These are phyloP conservation scores for Oncorhynchus kisutch DNA, from an alignment of 2,113 vertebrate genomes.

Conservation along the genomic window DNA sequence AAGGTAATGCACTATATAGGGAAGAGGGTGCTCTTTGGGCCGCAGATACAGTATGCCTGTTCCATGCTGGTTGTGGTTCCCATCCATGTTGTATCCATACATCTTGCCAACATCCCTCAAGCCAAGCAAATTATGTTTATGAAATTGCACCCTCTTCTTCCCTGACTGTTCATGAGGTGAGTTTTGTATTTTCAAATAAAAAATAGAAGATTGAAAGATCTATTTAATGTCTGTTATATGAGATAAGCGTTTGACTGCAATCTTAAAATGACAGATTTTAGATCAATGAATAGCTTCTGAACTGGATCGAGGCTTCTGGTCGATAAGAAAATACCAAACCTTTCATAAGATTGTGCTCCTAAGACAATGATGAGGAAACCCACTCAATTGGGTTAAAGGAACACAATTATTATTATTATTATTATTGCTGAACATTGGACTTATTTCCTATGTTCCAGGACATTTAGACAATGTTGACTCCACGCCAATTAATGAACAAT, in stretches of 20 bases:
- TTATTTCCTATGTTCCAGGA: no score
- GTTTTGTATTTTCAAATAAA: not conserved
- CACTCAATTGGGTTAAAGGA: no score
- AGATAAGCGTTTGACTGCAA: constrained; percentile 47
- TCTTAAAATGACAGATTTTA: constrained; percentile 50
- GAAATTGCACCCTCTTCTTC: not conserved
- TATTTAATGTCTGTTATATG: constrained; percentile 43
- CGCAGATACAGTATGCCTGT: not conserved
- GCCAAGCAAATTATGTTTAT: not conserved
- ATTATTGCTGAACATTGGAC: no score
- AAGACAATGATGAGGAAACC: no score
- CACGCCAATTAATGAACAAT: no score
- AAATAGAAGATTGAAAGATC: constrained; percentile 13
- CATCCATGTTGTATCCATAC: not conserved
- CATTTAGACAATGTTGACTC: no score
- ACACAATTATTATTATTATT: no score
- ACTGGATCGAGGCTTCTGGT: no score
- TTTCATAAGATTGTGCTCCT: no score
- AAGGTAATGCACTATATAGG: not conserved
- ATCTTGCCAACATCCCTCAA: constrained; percentile 13
- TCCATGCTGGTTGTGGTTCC: not conserved
- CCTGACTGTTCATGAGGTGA: not conserved
- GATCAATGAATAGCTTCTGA: constrained; percentile 29
- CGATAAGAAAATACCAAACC: no score
- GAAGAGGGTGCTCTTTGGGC: no score